Base-by-base conservation (phyloP, 1,140 invertebrate genomes). In the Dufourea novaeangliae region DNA sequence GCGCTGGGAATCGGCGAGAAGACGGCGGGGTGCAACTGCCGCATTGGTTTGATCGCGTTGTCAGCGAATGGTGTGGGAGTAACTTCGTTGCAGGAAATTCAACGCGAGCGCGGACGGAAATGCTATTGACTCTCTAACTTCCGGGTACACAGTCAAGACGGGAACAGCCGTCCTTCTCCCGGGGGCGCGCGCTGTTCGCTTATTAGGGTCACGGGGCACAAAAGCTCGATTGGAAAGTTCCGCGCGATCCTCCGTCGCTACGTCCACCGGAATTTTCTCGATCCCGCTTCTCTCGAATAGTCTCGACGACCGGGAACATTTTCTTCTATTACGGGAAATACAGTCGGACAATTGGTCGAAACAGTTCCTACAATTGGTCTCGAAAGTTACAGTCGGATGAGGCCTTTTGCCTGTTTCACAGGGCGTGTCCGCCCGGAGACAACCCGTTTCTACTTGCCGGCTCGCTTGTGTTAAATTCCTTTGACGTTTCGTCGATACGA, bases 111-210 rank as follows among this genome's bases (percentile, higher is more conserved):
- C 46, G 20, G 44, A 59, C n/a, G 39, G 29, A 41, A 44, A 57
- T 39, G 41, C 69, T 64, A 63, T 64, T 75, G 69, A 79, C 50
- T 37, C 46, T 50, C 22, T 34, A 72, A 82, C 57, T 79, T 79
- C 57, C 70, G 50, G 59, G 34, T 29, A 69, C 39, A 39, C 56
- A 14, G 32, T 12, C 27, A 50, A 32, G 14, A 29, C 54, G 57
- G 37, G 78, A 71, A 54, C 61, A 39, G 22, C 68, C 50, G 39
- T 63, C 56, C 12, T 8, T 64, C n/a, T n/a, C 67, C 41, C 10
- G 10, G n/a, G 3, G 50, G 39, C 14, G 20, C 12, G 50, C 22
- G 27, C 4, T 20, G 20, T 4, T 46, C 39, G 34, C 41, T 81
- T 81, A 81, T 73, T 50, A 69, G 27, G 56, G 34, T 73, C 76